Percentiles rank a stretch among this genome's conserved stretches.
These are phyloP conservation scores for Glaucomys volans DNA, from an alignment of 2,113 vertebrate species.

Conservation along the genomic window DNA sequence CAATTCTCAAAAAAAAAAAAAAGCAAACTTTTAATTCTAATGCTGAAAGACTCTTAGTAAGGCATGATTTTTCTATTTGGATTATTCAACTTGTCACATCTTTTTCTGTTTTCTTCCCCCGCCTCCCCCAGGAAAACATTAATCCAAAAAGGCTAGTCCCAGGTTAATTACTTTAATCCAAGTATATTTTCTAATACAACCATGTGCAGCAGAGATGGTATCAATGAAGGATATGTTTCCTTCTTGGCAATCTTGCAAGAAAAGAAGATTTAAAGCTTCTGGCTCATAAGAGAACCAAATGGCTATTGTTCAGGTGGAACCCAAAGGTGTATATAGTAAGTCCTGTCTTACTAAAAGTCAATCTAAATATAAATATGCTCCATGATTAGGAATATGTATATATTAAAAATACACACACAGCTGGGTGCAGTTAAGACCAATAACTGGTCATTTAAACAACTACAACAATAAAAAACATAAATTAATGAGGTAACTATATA, in stretches of 20 bases:
- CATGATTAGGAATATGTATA: neutral
- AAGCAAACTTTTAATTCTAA: neutral
- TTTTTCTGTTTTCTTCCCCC: slow-evolving; percentile 49
- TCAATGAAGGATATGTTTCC: neutral
- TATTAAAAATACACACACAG: too few species aligned
- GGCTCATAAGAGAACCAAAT: neutral
- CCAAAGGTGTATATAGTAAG: neutral
- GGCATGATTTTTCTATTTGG: neutral
- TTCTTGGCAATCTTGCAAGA: neutral
- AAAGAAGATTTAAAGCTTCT: neutral
- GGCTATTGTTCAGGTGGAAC: neutral
- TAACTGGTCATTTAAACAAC: neutral
- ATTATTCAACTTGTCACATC: slow-evolving; percentile 11
- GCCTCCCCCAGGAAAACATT: neutral
- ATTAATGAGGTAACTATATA: neutral
- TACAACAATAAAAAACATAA: neutral
- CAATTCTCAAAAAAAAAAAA: neutral
- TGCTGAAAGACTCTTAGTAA: neutral
- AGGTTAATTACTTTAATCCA: neutral
- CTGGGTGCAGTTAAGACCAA: neutral
- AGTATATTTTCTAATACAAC: slow-evolving; percentile 26
- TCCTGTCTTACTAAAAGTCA: too few species aligned
- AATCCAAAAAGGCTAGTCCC: slow-evolving; percentile 35
- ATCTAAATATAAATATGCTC: too few species aligned
- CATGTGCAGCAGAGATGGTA: neutral